These are phyloP conservation scores for Cyprinus carpio DNA, from an alignment of 2,113 vertebrate species.

Conservation along the genomic window DNA sequence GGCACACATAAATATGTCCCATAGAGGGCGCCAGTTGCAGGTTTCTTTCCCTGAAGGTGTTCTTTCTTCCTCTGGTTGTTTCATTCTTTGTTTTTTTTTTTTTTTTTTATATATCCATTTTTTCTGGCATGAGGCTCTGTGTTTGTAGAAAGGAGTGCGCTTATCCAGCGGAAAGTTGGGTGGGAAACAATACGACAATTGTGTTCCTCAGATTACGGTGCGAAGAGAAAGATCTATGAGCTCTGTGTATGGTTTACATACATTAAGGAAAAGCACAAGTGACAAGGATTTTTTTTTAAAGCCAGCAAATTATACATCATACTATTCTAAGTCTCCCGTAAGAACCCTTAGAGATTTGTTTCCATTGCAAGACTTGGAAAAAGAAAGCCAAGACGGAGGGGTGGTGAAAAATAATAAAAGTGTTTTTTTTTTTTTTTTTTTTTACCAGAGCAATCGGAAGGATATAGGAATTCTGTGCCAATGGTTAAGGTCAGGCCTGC, in stretches of 20 bases:
- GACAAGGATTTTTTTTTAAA: constrained; percentile 31
- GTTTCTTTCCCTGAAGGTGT: not conserved
- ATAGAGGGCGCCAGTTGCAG: constrained; percentile 34
- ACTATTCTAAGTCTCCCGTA: not conserved
- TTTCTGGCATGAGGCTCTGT: not conserved
- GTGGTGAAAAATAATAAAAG: constrained; percentile 37
- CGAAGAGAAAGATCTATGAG: constrained; percentile 17
- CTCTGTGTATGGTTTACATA: constrained; percentile 22
- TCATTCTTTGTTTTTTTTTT: not conserved
- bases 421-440: not conserved
- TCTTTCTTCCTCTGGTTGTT: not conserved
- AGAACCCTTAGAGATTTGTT: constrained; percentile 7
- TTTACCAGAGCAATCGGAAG: constrained; percentile 37
- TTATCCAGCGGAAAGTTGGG: constrained; percentile 21
- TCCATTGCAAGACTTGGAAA: not conserved
- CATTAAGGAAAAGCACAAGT: constrained; percentile 11
- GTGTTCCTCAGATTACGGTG: constrained; percentile 5
- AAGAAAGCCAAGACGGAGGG: not conserved
- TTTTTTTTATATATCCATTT: constrained; percentile 1
- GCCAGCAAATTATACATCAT: not conserved
- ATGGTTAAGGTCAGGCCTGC: constrained; percentile 46
- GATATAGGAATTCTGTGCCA: constrained; percentile 32
- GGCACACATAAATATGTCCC: constrained; percentile 10
- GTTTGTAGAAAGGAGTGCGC: not conserved
- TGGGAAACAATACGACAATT: constrained; percentile 41